A percentile compares a stretch with the other conserved stretches of the same genome.
phyloP scores from a whole-genome alignment of 2,113 vertebrate species.

The Pelecanus crispus region DNA sequence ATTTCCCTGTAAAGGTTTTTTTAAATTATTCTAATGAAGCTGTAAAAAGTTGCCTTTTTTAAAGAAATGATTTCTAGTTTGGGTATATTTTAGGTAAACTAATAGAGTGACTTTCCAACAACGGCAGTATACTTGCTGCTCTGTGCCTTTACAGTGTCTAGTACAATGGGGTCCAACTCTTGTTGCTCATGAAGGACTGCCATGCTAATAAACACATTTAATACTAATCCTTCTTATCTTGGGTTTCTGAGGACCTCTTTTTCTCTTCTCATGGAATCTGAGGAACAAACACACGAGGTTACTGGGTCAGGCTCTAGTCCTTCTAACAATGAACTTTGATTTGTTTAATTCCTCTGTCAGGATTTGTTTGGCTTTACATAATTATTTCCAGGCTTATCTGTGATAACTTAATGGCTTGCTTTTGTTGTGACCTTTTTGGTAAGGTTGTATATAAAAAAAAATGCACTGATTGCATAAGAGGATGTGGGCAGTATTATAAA shows the following conservation, averaged over 20 bases:
- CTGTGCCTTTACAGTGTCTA: not conserved
- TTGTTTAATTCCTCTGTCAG: conserved; percentile 64
- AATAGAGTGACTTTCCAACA: not conserved
- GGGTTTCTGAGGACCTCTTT: conserved; percentile 21
- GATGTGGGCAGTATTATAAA: conserved; percentile 35
- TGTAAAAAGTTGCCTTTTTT: not conserved
- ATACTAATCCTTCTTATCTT: conserved; percentile 37
- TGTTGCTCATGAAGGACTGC: not conserved
- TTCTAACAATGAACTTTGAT: conserved; percentile 58
- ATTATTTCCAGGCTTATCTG: conserved; percentile 66
- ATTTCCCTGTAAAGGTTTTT: not conserved
- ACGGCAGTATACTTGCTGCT: not conserved
- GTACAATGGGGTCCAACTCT: not conserved
- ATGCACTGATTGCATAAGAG: conserved; percentile 2
- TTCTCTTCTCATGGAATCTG: conserved; percentile 47
- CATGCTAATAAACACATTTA: conserved; percentile 23
- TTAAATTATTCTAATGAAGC: not conserved
- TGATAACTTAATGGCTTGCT: conserved; percentile 63
- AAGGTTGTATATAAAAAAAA: conserved; percentile 31
- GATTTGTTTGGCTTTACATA: conserved; percentile 62
- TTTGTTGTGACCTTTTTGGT: conserved; percentile 49
- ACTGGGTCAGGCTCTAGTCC: conserved; percentile 44
- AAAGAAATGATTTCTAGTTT: not conserved
- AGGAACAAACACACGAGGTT: conserved; percentile 47
- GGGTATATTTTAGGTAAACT: not conserved